Conservation (phyloP, 2,888 invertebrate species). For the Ornithoptera priamus region DNA sequence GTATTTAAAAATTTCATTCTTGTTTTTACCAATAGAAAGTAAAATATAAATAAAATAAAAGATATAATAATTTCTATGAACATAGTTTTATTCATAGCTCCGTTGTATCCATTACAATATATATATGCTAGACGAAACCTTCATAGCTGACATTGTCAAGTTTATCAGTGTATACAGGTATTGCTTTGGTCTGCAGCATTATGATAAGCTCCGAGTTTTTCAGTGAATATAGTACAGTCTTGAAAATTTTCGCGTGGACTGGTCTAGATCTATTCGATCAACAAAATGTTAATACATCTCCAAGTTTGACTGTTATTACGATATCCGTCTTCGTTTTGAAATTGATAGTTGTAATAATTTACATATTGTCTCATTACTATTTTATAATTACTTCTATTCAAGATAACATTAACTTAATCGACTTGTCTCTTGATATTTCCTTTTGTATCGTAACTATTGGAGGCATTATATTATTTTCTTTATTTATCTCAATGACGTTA, state of each 20-base stretch:
- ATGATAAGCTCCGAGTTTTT: background rate
- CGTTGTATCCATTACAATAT: background rate
- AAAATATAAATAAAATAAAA: too few species aligned
- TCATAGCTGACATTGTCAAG: background rate
- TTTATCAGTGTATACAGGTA: too few species aligned
- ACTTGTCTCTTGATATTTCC: constrained; percentile 18
- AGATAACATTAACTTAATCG: background rate
- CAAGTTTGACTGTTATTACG: background rate
- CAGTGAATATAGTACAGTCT: background rate
- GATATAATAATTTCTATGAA: background rate
- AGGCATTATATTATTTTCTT: constrained; percentile 8
- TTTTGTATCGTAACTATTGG: constrained; percentile 15
- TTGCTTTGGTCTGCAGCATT: background rate
- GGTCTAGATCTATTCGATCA: constrained; percentile 19
- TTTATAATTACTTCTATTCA: constrained; percentile 5
- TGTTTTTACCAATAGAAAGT: too few species aligned
- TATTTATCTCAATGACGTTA: background rate
- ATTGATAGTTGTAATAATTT: constrained; percentile 2
- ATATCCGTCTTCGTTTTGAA: constrained; percentile 13
- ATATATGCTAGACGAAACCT: background rate
- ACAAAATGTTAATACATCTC: background rate
- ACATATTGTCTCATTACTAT: constrained; percentile 15
- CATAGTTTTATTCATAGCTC: background rate
- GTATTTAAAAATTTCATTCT: too few species aligned
- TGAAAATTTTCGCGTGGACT: constrained; percentile 7